Evolutionary conservation across 2,888 invertebrate genomes (phyloP), one percentile per base, ranked within the genome.

Genomic region (Alloplasta piceator): DNA sequence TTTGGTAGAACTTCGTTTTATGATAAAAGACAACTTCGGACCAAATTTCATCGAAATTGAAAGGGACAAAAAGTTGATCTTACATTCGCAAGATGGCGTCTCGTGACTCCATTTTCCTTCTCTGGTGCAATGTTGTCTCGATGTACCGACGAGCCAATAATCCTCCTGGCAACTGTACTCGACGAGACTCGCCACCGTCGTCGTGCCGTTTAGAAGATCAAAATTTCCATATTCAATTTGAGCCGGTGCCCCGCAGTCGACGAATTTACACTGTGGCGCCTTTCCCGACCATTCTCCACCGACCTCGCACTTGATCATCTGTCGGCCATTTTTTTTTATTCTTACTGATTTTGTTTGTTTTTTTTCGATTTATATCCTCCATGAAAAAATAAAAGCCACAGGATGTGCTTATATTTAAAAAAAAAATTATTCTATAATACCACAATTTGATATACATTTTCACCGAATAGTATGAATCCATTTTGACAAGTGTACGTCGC

Each of bases 71-170:
- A 26, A 26, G 26, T 26, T 1, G 3, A 16, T 50, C 52, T 95
- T 92, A 97, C 97, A 92, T 93, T 97, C 96, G 91, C 98, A 98
- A n/a, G 96, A 94, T 0, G 98, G 97, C 64, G 96, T 95, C 88
- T 96, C 96, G 52, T 96, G 95, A 0, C 96, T 97, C 98, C 98
- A 98, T 90, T 96, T 97, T 9, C 97, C 98, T 83, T 97, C 97
- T 77, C 95, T 94, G 46, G 96, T 96, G 90, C 98, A 98, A 16
- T 94, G 94, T 60, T 97, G 94, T 16, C 93, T 94, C 9, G 93
- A 93, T 60, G 96, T 95, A 1, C 95, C 95, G 0, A 95, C 95
- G 46, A 98, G 93, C 96, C 97, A 97, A 91, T 97, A 96, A 91
- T 98, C 97, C 14, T 95, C 94, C 63, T 95, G 95, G 89, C 98